Conservation (phyloP, 2,797 vertebrate species). For the Mus caroli region DNA sequence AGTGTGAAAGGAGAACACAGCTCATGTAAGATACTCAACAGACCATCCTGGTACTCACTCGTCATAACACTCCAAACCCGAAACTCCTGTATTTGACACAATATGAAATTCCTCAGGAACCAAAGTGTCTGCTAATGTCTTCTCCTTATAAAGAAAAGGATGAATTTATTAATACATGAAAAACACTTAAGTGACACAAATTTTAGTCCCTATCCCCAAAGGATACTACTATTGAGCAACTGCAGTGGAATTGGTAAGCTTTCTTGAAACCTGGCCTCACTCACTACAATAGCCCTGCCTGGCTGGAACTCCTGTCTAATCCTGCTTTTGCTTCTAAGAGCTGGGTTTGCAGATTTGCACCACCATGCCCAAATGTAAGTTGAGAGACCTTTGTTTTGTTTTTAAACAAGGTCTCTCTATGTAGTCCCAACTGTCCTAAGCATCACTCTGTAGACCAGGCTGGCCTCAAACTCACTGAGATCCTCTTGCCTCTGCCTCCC, state of each 20-base stretch:
- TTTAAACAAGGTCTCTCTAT: neutral
- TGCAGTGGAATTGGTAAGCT: neutral
- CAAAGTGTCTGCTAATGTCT: slow-evolving; percentile 87
- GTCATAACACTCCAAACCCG: slow-evolving; percentile 92
- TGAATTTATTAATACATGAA: neutral
- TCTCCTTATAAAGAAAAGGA: slow-evolving; percentile 82
- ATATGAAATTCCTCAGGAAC: slow-evolving; percentile 95
- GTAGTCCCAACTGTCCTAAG: neutral
- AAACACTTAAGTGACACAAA: neutral
- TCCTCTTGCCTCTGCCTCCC: neutral
- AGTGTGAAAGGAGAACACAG: neutral
- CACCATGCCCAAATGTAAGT: neutral
- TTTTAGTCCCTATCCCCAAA: neutral
- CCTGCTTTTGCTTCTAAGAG: neutral
- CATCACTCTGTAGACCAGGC: neutral
- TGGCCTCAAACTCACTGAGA: neutral
- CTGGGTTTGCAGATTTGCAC: neutral
- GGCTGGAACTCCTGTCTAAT: neutral
- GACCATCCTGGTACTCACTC: slow-evolving; percentile 89
- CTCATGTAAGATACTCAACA: neutral
- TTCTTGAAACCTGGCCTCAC: neutral
- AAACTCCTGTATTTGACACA: slow-evolving; percentile 92
- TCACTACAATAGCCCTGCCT: neutral
- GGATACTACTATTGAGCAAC: neutral
- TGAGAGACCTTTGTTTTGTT: neutral